Percentiles rank a stretch among this genome's conserved stretches.
Conservation (phyloP, 2,888 invertebrate genomes). For the Conchocele bisecta region DNA sequence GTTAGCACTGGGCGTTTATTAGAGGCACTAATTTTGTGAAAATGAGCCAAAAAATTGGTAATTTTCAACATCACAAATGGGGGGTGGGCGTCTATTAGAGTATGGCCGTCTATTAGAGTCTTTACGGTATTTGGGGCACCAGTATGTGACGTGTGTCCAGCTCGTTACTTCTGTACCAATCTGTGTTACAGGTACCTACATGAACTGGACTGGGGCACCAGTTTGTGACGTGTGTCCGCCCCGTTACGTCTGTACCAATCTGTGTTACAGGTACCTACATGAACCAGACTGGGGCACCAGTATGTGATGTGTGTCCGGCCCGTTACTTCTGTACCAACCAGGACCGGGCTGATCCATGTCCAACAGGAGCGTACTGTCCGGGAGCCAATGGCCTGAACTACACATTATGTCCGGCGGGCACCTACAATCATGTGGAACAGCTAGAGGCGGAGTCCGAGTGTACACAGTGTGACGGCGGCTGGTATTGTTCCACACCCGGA, state of each 20-base stretch:
- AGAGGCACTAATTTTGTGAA: too few relatives aligned
- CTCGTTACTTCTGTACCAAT: too few relatives aligned
- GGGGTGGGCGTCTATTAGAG: too few relatives aligned
- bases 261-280: constrained; percentile 74
- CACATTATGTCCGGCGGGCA: constrained; percentile 76
- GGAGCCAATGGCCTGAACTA: constrained; percentile 77
- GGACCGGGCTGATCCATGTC: constrained; percentile 76
- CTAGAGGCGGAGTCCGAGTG: constrained; percentile 68
- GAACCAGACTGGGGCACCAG: constrained; percentile 77
- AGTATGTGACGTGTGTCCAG: too few relatives aligned
- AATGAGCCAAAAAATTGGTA: too few relatives aligned
- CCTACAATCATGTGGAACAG: constrained; percentile 72
- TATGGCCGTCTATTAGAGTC: too few relatives aligned
- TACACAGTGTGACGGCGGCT: constrained; percentile 73
- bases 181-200: constrained; percentile 72
- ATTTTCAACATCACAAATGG: too few relatives aligned
- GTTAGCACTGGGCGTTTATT: too few relatives aligned
- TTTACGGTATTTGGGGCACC: too few relatives aligned
- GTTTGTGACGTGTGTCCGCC: too few relatives aligned
- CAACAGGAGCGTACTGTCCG: constrained; percentile 76
- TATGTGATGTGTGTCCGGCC: constrained; percentile 77
- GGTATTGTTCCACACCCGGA: constrained; percentile 71
- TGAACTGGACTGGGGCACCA: constrained; percentile 82
- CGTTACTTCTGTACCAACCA: constrained; percentile 80
- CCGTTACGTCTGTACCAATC: too few relatives aligned